Evolutionary conservation across 1,140 invertebrate genomes (phyloP), one percentile per base, ranked within the genome.

Genomic region (Nilaparvata lugens): DNA sequence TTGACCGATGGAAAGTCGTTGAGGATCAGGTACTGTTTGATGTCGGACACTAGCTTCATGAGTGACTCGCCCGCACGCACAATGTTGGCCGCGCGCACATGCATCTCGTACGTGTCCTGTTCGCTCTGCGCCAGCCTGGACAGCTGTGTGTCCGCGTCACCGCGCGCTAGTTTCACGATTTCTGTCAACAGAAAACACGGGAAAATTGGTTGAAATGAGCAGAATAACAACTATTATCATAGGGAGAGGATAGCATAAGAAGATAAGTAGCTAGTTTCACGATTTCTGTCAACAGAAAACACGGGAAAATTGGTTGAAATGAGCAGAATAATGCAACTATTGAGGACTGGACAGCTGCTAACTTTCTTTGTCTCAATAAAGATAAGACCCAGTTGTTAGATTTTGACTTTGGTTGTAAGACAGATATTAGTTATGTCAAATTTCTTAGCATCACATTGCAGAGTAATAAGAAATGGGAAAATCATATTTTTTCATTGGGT

Each of bases 1-100:
- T 97, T 97, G 0, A 97, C 92, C 0, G 93, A 95, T 28, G 93
- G 92, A 70, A 97, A 97, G 73, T 98, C 95, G 75, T 97, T 97
- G 11, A 98, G 78, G 64, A 97, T 97, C 18, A 97, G 76, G 72
- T 96, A 97, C 68, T 97, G 94, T 71, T 97, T 97, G 14, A 98
- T 91, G 72, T 97, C 94, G 0, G 93, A 93, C 4, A 97, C 92
- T 4, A 97, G 76, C 75, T 97, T 97, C 88, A 97, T 95, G 13
- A 97, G 72, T 0, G 92, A 95, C 78, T 98, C 94, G 1, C 93
- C 93, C 63, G 95, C 95, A 69, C 94, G 77, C 0, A 96, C 82
- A 70, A 97, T 96, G 73, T 97, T 97, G 2, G 93, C 89, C 35
- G 93, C 89, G 71, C 94, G 78, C 0, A 97, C 93, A 76, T 95